Evolutionary conservation across 1,140 invertebrate genomes (phyloP).

Genomic region (Drosophila albomicans): DNA sequence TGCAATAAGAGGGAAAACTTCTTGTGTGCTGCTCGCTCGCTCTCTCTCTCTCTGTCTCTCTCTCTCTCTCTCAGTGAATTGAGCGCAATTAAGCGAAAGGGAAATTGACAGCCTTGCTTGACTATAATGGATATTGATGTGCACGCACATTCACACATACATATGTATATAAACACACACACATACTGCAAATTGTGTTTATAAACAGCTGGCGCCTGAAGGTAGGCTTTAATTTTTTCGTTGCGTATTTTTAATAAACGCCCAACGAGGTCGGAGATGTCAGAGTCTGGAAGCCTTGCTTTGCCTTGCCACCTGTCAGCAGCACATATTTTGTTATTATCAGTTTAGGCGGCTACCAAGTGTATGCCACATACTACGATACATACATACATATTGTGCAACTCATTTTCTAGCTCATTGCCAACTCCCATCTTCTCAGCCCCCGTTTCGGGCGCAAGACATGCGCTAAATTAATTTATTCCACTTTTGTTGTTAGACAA

Average conservation of each 20-base stretch:
- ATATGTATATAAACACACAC: neutral
- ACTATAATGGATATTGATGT: conserved; percentile 65
- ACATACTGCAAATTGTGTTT: conserved; percentile 34
- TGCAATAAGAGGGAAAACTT: conserved; percentile 58
- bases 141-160: conserved; percentile 10
- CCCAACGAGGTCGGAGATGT: conserved; percentile 48
- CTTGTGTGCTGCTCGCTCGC: too few relatives aligned
- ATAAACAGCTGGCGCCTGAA: conserved; percentile 42
- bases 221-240: conserved; percentile 63
- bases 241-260: conserved; percentile 68
- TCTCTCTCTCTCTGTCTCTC: too few relatives aligned
- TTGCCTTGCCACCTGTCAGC: conserved; percentile 72
- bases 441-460: conserved; percentile 42
- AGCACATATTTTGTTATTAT: conserved; percentile 82
- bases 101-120: conserved; percentile 58
- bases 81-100: conserved; percentile 66
- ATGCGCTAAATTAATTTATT: conserved; percentile 84
- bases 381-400: conserved; percentile 42
- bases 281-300: conserved; percentile 24
- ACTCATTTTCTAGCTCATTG: conserved; percentile 84
- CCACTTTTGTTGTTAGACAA: conserved; percentile 82
- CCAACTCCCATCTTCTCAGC: conserved; percentile 25
- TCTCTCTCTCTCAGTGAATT: conserved; percentile 8
- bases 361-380: conserved; percentile 47
- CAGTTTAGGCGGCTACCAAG: conserved; percentile 43